Evolutionary conservation across 2,113 vertebrate genomes (phyloP).

Genomic region (Cricetomys ansorgei): DNA sequence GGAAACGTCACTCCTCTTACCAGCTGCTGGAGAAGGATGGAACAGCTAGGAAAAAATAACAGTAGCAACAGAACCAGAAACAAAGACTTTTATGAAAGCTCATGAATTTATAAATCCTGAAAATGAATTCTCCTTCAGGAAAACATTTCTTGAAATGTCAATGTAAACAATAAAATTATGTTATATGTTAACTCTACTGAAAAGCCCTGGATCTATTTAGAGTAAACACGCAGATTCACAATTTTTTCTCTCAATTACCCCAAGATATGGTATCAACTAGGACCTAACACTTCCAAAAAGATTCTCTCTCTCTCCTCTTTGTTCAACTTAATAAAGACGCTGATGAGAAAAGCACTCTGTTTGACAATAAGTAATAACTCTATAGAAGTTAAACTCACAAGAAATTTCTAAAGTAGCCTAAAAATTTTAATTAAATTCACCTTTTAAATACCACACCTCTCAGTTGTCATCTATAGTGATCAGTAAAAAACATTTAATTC

Average conservation of each 20-base stretch:
- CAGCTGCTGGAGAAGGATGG: neutral
- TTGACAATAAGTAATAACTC: constrained; percentile 28
- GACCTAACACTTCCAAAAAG: neutral
- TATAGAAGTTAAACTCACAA: constrained; percentile 51
- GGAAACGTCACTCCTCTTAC: neutral
- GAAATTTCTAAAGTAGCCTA: constrained; percentile 18
- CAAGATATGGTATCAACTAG: neutral
- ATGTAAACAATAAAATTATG: constrained; percentile 26
- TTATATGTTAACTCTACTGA: neutral
- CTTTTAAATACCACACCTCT: constrained; percentile 43
- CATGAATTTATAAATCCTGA: constrained; percentile 14
- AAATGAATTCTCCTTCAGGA: constrained; percentile 21
- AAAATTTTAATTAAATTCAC: constrained; percentile 24
- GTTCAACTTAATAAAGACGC: constrained; percentile 24
- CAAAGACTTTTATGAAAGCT: neutral
- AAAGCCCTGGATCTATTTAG: neutral
- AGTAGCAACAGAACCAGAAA: neutral
- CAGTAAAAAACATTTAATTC: constrained; percentile 34
- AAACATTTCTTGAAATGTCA: neutral
- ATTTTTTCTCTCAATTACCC: neutral
- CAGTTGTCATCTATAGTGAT: neutral
- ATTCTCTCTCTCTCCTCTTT: neutral
- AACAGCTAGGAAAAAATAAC: neutral
- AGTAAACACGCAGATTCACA: neutral
- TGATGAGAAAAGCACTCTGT: neutral